Evolutionary conservation across 2,888 invertebrate genomes (phyloP).

Genomic region (Spialia ferax): DNA sequence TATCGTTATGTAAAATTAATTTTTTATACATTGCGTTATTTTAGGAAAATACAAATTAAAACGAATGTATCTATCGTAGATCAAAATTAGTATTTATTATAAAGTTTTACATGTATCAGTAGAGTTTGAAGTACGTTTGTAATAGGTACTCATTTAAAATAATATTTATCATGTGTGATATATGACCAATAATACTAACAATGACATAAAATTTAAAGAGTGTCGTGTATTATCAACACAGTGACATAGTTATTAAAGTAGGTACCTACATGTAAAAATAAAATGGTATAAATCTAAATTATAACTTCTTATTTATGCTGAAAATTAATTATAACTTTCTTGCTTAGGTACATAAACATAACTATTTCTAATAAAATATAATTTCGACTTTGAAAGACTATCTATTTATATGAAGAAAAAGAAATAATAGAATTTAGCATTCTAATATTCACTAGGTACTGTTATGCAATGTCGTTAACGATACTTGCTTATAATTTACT

Average conservation of each 20-base stretch:
- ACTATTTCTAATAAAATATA: no score
- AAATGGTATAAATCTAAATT: no score
- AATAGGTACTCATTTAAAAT: no score
- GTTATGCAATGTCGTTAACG: background rate
- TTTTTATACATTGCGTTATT: background rate
- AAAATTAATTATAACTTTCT: no score
- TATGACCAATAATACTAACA: constrained; percentile 69
- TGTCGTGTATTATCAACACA: background rate
- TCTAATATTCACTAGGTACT: no score
- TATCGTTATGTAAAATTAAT: background rate
- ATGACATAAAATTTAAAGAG: background rate
- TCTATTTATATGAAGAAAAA: no score
- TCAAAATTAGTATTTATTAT: background rate
- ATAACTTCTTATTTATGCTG: no score
- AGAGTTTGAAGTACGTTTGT: constrained; percentile 65
- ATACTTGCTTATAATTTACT: background rate
- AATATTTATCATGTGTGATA: constrained; percentile 64
- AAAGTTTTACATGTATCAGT: constrained; percentile 15
- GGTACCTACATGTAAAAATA: background rate
- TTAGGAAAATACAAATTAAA: background rate
- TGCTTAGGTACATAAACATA: no score
- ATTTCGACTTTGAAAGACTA: no score
- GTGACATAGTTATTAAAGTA: background rate
- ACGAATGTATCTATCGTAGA: background rate
- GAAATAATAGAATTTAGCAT: no score